A percentile compares a stretch with the other conserved stretches of the same genome.
These are phyloP conservation scores for Genyomyrus donnyi DNA, from an alignment of 2,113 vertebrate species.

Conservation along the genomic window DNA sequence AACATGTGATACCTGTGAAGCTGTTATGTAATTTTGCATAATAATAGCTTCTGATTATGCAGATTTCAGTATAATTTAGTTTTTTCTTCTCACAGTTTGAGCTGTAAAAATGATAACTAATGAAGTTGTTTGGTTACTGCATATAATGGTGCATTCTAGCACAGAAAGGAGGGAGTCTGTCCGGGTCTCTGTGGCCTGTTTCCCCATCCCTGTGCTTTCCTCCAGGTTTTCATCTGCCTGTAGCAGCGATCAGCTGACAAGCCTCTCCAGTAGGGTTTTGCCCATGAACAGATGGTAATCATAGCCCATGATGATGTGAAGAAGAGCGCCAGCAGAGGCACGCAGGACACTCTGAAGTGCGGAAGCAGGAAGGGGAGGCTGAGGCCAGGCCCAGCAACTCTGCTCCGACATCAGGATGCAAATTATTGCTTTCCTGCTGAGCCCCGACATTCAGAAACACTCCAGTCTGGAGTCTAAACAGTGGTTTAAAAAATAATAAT, in stretches of 20 bases:
- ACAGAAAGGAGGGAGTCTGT: background rate
- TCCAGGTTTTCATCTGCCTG: slow-evolving; percentile 2
- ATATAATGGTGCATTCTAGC: background rate
- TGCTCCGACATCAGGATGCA: background rate
- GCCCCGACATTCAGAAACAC: background rate
- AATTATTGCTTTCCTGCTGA: background rate
- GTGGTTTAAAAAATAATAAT: background rate
- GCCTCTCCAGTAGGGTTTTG: background rate
- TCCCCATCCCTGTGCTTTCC: background rate
- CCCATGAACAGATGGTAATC: slow-evolving; percentile 13
- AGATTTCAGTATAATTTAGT: background rate
- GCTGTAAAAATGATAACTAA: background rate
- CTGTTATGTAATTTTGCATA: background rate
- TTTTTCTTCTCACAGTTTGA: background rate
- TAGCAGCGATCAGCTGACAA: slow-evolving; percentile 3
- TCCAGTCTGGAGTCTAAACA: slow-evolving; percentile 3
- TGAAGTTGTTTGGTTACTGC: background rate
- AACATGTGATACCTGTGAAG: background rate
- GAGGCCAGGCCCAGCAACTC: background rate
- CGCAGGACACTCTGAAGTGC: background rate
- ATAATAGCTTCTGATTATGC: background rate
- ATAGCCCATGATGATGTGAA: slow-evolving; percentile 4
- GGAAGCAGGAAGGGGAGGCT: background rate
- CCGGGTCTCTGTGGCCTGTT: background rate
- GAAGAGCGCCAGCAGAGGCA: background rate